Conservation (phyloP, 1,140 invertebrate species). For the Brachionus sp. region DNA sequence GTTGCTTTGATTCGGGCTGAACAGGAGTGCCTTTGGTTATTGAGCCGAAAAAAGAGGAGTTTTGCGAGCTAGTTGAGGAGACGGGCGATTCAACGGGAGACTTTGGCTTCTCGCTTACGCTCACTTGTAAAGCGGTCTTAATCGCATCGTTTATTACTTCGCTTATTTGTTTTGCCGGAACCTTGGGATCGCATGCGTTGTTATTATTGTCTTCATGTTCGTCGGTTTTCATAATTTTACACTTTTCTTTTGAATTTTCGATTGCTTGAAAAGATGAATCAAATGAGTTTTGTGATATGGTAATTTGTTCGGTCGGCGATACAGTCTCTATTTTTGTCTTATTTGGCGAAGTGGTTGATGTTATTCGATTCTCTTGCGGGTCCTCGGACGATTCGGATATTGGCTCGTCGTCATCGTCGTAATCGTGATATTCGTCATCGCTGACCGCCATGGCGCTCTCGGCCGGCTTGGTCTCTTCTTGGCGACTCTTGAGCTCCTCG, state of each 20-base stretch:
- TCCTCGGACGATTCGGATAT: background rate
- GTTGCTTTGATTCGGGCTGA: background rate
- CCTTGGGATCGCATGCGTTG: background rate
- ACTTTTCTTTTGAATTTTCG: slow-evolving; percentile 30
- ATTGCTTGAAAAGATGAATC: background rate
- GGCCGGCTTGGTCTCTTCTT: background rate
- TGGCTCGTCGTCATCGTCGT: slow-evolving; percentile 1
- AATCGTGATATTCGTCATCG: slow-evolving; percentile 33
- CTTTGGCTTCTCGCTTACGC: background rate
- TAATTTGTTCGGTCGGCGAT: background rate
- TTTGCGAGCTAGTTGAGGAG: background rate
- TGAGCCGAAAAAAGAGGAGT: background rate
- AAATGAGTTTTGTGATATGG: background rate
- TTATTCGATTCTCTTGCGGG: background rate
- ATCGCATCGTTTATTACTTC: slow-evolving; percentile 27
- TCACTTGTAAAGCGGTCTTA: background rate
- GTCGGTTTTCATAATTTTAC: background rate
- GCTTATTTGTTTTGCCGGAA: background rate
- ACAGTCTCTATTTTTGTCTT: background rate
- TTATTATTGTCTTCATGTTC: background rate
- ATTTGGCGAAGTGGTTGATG: background rate
- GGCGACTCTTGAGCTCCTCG: background rate
- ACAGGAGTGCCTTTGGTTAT: background rate
- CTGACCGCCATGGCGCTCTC: background rate
- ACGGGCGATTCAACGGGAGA: background rate